Conservation (phyloP, 1,140 invertebrate species). For the Nephotettix cincticeps region DNA sequence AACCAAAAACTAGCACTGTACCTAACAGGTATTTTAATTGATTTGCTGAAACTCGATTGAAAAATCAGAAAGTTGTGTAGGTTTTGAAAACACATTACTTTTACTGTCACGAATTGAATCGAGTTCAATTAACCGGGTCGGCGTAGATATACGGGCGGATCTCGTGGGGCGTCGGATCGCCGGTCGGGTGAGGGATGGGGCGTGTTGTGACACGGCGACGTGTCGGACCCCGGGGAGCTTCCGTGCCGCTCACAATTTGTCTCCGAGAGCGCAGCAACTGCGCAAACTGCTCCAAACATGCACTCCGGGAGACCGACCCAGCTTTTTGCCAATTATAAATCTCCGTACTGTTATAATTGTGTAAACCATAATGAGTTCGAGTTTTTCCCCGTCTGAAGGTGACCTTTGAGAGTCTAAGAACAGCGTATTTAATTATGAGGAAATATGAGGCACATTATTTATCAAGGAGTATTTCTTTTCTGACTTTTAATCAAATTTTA, state of each 20-base stretch:
- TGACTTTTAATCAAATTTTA: not conserved
- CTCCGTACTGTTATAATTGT: not conserved
- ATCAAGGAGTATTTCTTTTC: not conserved
- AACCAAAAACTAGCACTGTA: no score
- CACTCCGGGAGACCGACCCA: not conserved
- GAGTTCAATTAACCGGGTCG: no score
- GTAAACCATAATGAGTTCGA: not conserved
- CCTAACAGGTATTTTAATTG: no score
- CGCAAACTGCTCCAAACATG: conserved; percentile 2
- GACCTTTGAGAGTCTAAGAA: not conserved
- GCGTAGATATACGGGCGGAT: no score
- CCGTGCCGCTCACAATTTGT: not conserved
- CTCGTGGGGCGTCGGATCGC: no score
- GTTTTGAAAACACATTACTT: no score
- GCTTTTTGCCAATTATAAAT: conserved; percentile 9
- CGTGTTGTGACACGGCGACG: not conserved
- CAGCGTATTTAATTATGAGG: not conserved
- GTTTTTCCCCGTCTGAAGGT: not conserved
- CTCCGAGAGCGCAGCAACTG: not conserved
- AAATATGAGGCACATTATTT: not conserved
- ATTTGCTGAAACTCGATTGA: no score
- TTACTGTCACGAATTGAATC: no score
- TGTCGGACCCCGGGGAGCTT: conserved; percentile 3
- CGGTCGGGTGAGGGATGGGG: no score
- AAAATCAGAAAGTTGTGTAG: no score